Evolutionary conservation across 1,140 invertebrate species (phyloP).

Genomic region (Drosophila kepulauana): DNA sequence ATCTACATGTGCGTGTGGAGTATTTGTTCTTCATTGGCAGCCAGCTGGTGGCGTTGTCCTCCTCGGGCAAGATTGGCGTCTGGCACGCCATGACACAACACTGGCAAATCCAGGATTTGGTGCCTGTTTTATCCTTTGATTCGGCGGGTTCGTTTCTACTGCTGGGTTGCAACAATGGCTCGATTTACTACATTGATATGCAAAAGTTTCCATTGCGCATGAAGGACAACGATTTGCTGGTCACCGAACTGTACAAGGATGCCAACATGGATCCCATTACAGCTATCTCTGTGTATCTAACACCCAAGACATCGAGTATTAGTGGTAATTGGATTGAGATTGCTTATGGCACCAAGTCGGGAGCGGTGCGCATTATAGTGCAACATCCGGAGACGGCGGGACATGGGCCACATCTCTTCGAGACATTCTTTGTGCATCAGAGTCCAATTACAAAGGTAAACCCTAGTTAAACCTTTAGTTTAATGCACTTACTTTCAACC

Average conservation of each 20-base stretch:
- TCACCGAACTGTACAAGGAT: conserved; percentile 98
- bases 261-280: conserved; percentile 97
- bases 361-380: conserved; percentile 98
- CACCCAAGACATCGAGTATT: conserved; percentile 96
- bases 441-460: conserved; percentile 97
- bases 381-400: conserved; percentile 99
- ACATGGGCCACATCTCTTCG: conserved; percentile 98
- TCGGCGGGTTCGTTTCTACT: conserved; percentile 98
- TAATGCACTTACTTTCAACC: too few species aligned
- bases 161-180: conserved; percentile 97
- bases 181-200: conserved; percentile 99
- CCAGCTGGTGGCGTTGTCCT: conserved; percentile 96
- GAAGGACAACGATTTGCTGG: conserved; percentile 99
- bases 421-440: conserved; percentile 99
- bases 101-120: conserved; percentile 98
- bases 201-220: conserved; percentile 99
- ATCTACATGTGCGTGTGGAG: conserved; percentile 96
- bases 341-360: conserved; percentile 98
- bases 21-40: conserved; percentile 99
- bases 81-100: conserved; percentile 99
- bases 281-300: conserved; percentile 99
- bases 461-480: too few species aligned
- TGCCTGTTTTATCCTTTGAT: conserved; percentile 97
- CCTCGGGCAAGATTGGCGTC: conserved; percentile 98
- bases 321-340: conserved; percentile 99